Evolutionary conservation across 2,888 invertebrate species (phyloP).

Genomic region (Zhengitettix transpicula): DNA sequence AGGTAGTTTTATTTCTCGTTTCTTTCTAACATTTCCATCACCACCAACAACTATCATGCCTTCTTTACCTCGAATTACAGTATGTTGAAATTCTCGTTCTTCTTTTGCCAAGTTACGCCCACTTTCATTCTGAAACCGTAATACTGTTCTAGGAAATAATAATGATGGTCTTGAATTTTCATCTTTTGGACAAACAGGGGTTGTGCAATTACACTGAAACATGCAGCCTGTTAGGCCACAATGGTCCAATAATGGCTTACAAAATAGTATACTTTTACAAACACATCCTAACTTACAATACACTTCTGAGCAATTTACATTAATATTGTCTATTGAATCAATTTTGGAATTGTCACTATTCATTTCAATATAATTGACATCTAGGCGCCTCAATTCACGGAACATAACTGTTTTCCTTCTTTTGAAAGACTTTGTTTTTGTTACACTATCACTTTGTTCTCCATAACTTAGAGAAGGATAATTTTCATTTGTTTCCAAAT

Average conservation of each 20-base stretch:
- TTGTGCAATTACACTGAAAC: slow-evolving; percentile 34
- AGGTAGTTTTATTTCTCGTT: slow-evolving; percentile 39
- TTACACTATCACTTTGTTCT: slow-evolving; percentile 9
- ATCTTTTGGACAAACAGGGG: not conserved
- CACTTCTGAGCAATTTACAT: slow-evolving; percentile 30
- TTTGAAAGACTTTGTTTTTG: slow-evolving; percentile 18
- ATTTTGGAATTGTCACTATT: too few species aligned
- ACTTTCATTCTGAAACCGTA: slow-evolving; percentile 32
- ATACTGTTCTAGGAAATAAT: slow-evolving; percentile 19
- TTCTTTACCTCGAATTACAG: slow-evolving; percentile 45
- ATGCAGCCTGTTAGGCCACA: slow-evolving; percentile 44
- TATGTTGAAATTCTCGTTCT: slow-evolving; percentile 56
- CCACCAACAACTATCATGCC: slow-evolving; percentile 45
- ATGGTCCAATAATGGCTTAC: slow-evolving; percentile 28
- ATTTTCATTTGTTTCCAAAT: too few species aligned
- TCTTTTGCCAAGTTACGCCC: slow-evolving; percentile 43
- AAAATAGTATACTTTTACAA: slow-evolving; percentile 38
- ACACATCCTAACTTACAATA: slow-evolving; percentile 48
- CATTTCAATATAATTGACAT: slow-evolving; percentile 31
- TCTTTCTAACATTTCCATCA: slow-evolving; percentile 30
- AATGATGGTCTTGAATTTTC: slow-evolving; percentile 13
- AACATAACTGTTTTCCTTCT: slow-evolving; percentile 21
- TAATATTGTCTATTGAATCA: not conserved
- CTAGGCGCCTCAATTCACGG: slow-evolving; percentile 40
- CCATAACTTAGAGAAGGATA: too few species aligned